Percentiles rank a stretch among this genome's conserved stretches.
phyloP scores from a whole-genome alignment of 2,113 vertebrate species.

The Mesitornis unicolor region DNA sequence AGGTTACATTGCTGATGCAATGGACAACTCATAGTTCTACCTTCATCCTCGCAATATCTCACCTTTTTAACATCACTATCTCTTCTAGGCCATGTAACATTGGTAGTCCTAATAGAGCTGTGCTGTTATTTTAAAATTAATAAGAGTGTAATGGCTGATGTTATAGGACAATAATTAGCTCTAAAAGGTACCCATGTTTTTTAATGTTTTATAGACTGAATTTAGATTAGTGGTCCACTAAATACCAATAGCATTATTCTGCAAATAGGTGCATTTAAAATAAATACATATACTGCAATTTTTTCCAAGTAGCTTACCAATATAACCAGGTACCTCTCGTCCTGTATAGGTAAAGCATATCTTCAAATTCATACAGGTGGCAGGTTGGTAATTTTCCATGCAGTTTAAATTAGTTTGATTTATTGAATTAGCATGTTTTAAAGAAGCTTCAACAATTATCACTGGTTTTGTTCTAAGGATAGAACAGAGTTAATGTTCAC shows the following conservation, averaged over 20 bases:
- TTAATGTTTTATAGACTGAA: neutral
- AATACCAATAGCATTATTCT: neutral
- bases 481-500: neutral
- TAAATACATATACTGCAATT: neutral
- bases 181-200: neutral
- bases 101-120: neutral
- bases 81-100: neutral
- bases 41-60: neutral
- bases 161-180: neutral
- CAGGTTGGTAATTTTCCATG: conserved; percentile 74
- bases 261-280: neutral
- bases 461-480: conserved; percentile 87
- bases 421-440: conserved; percentile 81
- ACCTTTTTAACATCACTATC: neutral
- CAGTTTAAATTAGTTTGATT: conserved; percentile 81
- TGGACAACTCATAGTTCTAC: neutral
- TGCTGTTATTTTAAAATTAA: neutral
- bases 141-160: neutral
- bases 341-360: conserved; percentile 89
- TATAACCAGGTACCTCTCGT: conserved; percentile 77
- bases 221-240: neutral
- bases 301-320: conserved; percentile 77
- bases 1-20: neutral
- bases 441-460: conserved; percentile 82
- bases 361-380: conserved; percentile 80